Percentiles rank a stretch among this genome's conserved stretches.
Evolutionary conservation across 2,888 invertebrate genomes (phyloP).

Genomic region (Acronicta alni): DNA sequence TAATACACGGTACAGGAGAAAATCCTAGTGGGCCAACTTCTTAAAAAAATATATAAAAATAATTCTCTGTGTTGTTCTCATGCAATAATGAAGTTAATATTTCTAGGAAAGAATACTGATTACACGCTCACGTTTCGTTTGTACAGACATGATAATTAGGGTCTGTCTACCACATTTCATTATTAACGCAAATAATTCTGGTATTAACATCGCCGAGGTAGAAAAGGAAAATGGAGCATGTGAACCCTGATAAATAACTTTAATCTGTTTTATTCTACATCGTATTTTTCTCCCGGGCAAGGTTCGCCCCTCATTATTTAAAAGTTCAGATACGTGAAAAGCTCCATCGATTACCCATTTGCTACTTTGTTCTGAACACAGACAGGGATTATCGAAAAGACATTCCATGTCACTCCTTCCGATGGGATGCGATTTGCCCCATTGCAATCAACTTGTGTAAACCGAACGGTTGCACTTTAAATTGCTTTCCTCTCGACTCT

Average conservation of each 20-base stretch:
- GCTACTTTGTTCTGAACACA: conserved; percentile 61
- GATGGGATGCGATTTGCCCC: conserved; percentile 31
- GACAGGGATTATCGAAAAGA: conserved; percentile 59
- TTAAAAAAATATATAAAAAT: too few relatives aligned
- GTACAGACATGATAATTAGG: conserved; percentile 29
- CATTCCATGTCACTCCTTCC: conserved; percentile 35
- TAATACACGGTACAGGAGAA: too few relatives aligned
- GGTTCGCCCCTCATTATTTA: conserved; percentile 65
- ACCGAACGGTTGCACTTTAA: conserved; percentile 65
- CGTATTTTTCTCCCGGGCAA: conserved; percentile 49
- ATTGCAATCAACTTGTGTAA: conserved; percentile 60
- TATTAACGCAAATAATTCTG: conserved; percentile 17
- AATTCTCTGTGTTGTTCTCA: conserved; percentile 29
- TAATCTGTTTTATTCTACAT: conserved; percentile 46
- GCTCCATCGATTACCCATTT: conserved; percentile 76
- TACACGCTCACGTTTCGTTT: conserved; percentile 21
- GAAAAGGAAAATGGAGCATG: conserved; percentile 2
- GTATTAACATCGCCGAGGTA: conserved; percentile 15
- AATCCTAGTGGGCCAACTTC: too few relatives aligned
- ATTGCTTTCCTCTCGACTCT: conserved; percentile 64
- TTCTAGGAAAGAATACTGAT: conserved; percentile 44
- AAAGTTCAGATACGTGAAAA: conserved; percentile 67
- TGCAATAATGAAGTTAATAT: conserved; percentile 38
- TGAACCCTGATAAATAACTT: conserved; percentile 50
- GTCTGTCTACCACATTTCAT: conserved; percentile 28